phyloP scores from a whole-genome alignment of 1,140 invertebrate species.

The Aethina tumida region DNA sequence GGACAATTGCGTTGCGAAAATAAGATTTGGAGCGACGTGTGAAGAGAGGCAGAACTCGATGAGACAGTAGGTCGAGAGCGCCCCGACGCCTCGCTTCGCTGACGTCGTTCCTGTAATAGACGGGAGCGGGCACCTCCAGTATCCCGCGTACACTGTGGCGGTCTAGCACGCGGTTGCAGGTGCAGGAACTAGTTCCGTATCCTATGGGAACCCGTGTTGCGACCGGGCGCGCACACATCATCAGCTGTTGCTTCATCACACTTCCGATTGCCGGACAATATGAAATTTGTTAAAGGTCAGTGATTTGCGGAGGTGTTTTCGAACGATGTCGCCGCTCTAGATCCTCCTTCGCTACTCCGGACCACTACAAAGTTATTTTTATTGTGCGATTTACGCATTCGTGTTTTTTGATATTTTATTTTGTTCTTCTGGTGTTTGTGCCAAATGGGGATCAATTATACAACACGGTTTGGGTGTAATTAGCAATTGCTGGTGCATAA shows the following conservation, averaged over 20 bases:
- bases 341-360: constrained; percentile 3
- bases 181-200: constrained; percentile 20
- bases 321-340: constrained; percentile 3
- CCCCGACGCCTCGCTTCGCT: constrained; percentile 11
- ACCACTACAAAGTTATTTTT: background rate
- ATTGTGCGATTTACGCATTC: constrained; percentile 1
- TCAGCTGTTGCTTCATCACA: too few species aligned
- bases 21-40: too few species aligned
- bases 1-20: too few species aligned
- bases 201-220: constrained; percentile 19
- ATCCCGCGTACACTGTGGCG: constrained; percentile 14
- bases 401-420: background rate
- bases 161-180: too few species aligned
- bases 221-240: constrained; percentile 7
- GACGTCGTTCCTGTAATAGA: constrained; percentile 26
- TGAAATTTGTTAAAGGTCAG: constrained; percentile 20
- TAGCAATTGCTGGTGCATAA: too few species aligned
- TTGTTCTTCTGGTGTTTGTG: constrained; percentile 4
- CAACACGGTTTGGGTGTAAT: background rate
- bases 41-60: too few species aligned
- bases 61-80: too few species aligned
- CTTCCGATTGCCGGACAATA: too few species aligned
- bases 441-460: background rate
- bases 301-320: constrained; percentile 5
- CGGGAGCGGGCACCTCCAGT: constrained; percentile 15